Base-by-base conservation (phyloP, 2,113 vertebrate species). In the Eulemur rufifrons region DNA sequence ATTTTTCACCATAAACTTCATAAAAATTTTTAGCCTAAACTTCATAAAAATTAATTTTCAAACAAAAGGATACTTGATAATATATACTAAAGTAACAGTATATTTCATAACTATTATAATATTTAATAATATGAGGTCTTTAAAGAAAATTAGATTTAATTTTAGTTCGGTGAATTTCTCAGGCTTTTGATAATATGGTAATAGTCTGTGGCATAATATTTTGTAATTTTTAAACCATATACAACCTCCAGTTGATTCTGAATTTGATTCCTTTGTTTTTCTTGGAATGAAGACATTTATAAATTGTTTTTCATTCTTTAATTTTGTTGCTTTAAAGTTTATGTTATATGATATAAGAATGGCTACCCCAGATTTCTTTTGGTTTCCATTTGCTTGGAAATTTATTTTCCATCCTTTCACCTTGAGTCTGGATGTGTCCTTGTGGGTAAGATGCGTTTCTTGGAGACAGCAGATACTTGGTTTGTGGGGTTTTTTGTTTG, bases 121-220 rank as follows among this genome's bases (percentile, higher is more conserved):
- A 47, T 37, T 80, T 71, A 81, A 61, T 81, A 29, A 74, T 90
- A 86, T n/a, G 25, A 32, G 1, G 14, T 84, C 61, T 90, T 88
- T 83, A 50, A 84, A 73, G 56, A 92, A 84, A 84, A 86, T 92
- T 68, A 15, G 23, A 50, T 78, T 88, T 82, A 52, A 50, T 76
- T 93, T 92, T 59, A 86, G 34, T 78, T 96, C 92, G 66, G 14
- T 84, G 37, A 1, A 69, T 85, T 94, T 86, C 71, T 86, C 23
- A 66, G 45, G 52, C 29, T 91, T 89, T 90, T 94, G 37, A 66
- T 87, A 74, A 69, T 56, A 17, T n/a, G 5, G 11, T 54, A 54
- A 66, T 92, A 69, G 63, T 80, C 6, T 87, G 0, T 89, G 47
- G 37, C 37, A 76, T 73, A 86, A 54, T 47, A 5, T 74, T 87